Evolutionary conservation across 2,113 vertebrate species (phyloP), one percentile per base, ranked within the genome.

Genomic region (Bungarus multicinctus): DNA sequence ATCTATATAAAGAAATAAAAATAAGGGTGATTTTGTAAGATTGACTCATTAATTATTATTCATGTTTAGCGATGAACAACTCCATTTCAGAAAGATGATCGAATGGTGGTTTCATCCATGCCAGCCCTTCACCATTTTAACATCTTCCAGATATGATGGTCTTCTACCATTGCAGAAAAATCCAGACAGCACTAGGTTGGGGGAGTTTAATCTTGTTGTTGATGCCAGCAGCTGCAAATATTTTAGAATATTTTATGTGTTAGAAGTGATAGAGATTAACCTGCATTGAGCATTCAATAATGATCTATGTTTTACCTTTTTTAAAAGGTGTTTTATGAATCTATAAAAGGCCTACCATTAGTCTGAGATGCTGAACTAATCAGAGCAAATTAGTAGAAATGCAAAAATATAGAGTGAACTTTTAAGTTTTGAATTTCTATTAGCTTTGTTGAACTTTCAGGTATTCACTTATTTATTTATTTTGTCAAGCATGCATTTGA

Each of bases 291-390:
- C 52, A 45, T 20, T 14, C 52, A 55, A 14, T 85, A 45, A 91
- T 55, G 52, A n/a, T 81, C 34, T 81, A 43, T 43, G 20, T 39
- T 43, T 81, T 39, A 85, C 27, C 27, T 45, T 25, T 57, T 55
- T 30, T 89, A 74, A 93, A 91, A 52, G 52, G 22, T 81, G 54
- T 54, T 81, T 23, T 52, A 85, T 92, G n/a, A 90, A 23, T 92
- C 10, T 5, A 85, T 55, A 91, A 45, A 60, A 0, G 30, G 43
- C 8, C 4, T 43, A 30, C 5, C 6, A 30, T 12, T 90, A 30
- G 64, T 89, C 50, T 55, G 27, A 58, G 47, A 3, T 93, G 93
- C 93, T 81, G 53, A 25, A n/a, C 2, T 90, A 69, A 52, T 25
- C 23, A 34, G 45, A 90, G 64, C 20, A 81, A 53, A 45, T 90